Conservation (phyloP, 2,797 vertebrate species). For the Chromobotia macracanthus region DNA sequence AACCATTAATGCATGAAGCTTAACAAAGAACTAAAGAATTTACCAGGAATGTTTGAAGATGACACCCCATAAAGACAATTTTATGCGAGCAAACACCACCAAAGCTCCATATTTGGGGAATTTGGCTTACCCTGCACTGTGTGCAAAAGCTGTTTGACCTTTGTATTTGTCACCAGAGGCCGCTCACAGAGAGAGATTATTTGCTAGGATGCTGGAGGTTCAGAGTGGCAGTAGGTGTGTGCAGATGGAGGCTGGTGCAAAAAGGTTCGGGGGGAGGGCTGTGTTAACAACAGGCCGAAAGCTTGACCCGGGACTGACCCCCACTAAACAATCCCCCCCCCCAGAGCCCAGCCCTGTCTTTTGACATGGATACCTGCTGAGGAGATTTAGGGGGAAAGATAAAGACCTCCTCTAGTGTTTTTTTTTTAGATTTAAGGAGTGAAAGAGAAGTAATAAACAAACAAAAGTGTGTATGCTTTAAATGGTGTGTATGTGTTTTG, state of each 20-base stretch:
- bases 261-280: slow-evolving; percentile 61
- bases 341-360: slow-evolving; percentile 75
- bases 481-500: slow-evolving; percentile 58
- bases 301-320: slow-evolving; percentile 89
- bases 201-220: slow-evolving; percentile 67
- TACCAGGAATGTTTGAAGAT: slow-evolving; percentile 79
- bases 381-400: slow-evolving; percentile 77
- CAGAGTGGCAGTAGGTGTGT: slow-evolving; percentile 66
- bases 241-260: slow-evolving; percentile 63
- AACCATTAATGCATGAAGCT: slow-evolving; percentile 74
- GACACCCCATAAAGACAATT: slow-evolving; percentile 81
- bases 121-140: slow-evolving; percentile 64
- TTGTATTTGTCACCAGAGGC: slow-evolving; percentile 71
- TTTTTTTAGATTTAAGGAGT: slow-evolving; percentile 65
- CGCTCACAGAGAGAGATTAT: slow-evolving; percentile 71
- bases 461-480: slow-evolving; percentile 67
- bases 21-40: slow-evolving; percentile 78
- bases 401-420: slow-evolving; percentile 71
- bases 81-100: slow-evolving; percentile 77
- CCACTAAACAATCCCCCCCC: slow-evolving; percentile 84
- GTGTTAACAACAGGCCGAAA: slow-evolving; percentile 86
- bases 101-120: slow-evolving; percentile 72
- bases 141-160: slow-evolving; percentile 68
- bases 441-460: slow-evolving; percentile 76
- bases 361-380: slow-evolving; percentile 93